Conservation (phyloP, 2,113 vertebrate genomes). For the Brachyhypopomus gauderio region DNA sequence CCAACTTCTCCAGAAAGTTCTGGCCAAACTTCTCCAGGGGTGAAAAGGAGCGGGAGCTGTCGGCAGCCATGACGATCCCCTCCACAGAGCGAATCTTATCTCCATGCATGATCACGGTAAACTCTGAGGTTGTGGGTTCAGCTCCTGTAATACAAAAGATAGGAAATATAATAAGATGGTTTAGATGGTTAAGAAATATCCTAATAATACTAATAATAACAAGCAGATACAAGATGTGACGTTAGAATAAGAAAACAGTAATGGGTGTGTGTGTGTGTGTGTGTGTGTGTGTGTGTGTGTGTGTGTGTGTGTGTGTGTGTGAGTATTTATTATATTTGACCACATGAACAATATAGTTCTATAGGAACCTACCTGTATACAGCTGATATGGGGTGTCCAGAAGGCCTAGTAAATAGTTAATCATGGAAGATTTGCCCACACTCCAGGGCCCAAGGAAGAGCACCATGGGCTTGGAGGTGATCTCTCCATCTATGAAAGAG, state of each 20-base stretch:
- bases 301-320: no score
- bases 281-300: no score
- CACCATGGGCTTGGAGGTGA: slow-evolving; percentile 98
- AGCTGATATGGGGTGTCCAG: slow-evolving; percentile 91
- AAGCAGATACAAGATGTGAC: no score
- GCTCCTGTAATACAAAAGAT: slow-evolving; percentile 78
- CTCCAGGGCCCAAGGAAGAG: slow-evolving; percentile 98
- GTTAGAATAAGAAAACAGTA: no score
- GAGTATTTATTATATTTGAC: no score
- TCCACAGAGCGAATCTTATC: slow-evolving; percentile 96
- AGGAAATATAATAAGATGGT: not conserved
- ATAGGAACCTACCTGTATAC: slow-evolving; percentile 85
- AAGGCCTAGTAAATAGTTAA: slow-evolving; percentile 97
- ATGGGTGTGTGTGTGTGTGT: no score
- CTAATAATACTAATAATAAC: no score
- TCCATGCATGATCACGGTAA: slow-evolving; percentile 96
- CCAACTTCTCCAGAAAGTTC: slow-evolving; percentile 95
- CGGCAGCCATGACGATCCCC: slow-evolving; percentile 97
- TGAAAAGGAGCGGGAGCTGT: slow-evolving; percentile 93
- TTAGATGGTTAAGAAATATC: no score
- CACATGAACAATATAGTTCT: not conserved
- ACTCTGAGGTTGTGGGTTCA: slow-evolving; percentile 97
- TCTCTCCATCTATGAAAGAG: slow-evolving; percentile 87
- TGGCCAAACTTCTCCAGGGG: slow-evolving; percentile 98
- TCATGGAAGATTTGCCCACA: slow-evolving; percentile 98